A percentile compares a stretch with the other conserved stretches of the same genome.
phyloP scores from a whole-genome alignment of 30 jellyfish, hydroid and myxozoan species.

The Hydractinia echinata region DNA sequence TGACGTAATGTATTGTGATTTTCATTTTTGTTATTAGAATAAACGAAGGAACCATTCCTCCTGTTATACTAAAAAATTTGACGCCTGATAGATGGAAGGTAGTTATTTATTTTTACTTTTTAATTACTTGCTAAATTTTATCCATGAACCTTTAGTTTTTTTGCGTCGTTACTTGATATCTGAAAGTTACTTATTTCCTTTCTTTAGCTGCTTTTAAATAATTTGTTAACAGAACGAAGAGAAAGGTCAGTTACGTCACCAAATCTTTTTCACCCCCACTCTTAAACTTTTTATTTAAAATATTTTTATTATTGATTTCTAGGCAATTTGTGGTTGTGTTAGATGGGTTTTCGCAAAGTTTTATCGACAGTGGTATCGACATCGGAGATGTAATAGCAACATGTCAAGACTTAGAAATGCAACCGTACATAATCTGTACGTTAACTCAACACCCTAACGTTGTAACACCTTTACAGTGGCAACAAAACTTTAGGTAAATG shows the following conservation, averaged over 20 bases:
- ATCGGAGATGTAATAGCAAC: constrained; percentile 18
- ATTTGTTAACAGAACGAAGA: not conserved
- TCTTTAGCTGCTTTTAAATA: not conserved
- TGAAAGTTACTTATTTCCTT: not conserved
- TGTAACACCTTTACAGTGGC: constrained; percentile 59
- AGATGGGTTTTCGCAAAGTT: constrained; percentile 72
- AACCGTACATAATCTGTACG: constrained; percentile 70
- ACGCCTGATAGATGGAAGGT: constrained; percentile 71
- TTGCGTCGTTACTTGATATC: not conserved
- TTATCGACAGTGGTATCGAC: constrained; percentile 24
- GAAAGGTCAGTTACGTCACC: not conserved
- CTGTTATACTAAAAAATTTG: constrained; percentile 34
- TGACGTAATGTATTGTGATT: too few relatives aligned
- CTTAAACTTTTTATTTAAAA: too few relatives aligned
- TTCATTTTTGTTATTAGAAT: not conserved
- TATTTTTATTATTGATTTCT: not conserved
- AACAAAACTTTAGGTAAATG: constrained; percentile 50
- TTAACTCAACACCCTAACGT: constrained; percentile 35
- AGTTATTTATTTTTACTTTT: not conserved
- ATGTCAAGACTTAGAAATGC: not conserved
- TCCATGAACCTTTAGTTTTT: not conserved
- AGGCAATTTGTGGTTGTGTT: constrained; percentile 54
- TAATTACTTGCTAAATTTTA: not conserved
- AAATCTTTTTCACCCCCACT: too few relatives aligned
- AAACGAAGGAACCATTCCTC: constrained; percentile 33